These are phyloP conservation scores for Eurytoma californica DNA, from an alignment of 2,888 invertebrate species.

Conservation along the genomic window DNA sequence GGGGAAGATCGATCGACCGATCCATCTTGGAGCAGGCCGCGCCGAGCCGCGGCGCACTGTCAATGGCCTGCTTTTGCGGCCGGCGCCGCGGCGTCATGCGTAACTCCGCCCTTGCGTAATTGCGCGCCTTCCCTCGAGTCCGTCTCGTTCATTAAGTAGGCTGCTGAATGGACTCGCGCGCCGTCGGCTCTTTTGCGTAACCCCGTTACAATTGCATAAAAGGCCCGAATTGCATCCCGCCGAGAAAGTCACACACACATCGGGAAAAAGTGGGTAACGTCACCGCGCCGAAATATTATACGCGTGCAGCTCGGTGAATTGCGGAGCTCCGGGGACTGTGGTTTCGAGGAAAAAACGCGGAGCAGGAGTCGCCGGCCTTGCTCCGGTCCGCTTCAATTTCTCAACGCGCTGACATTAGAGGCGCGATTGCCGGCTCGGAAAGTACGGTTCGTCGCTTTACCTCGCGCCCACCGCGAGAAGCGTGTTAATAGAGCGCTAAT, in stretches of 20 bases:
- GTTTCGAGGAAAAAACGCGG: conserved; percentile 1
- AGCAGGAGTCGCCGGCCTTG: conserved; percentile 25
- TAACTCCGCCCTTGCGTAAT: neutral
- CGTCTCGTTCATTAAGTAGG: neutral
- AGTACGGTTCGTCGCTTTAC: neutral
- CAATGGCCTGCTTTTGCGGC: too few species aligned
- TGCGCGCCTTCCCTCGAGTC: neutral
- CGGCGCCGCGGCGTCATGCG: neutral
- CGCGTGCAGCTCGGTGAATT: neutral
- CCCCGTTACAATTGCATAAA: conserved; percentile 29
- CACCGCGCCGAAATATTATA: conserved; percentile 13
- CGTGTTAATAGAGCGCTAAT: conserved; percentile 24
- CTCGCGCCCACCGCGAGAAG: neutral
- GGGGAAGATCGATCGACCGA: conserved; percentile 1
- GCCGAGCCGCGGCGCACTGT: too few species aligned
- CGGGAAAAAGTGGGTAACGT: neutral
- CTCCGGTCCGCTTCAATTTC: conserved; percentile 27
- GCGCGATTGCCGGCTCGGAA: neutral
- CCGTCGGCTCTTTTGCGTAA: conserved; percentile 9
- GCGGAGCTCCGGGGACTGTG: neutral
- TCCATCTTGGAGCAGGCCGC: neutral
- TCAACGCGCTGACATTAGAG: conserved; percentile 26
- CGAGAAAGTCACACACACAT: conserved; percentile 14
- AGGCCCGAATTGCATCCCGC: neutral
- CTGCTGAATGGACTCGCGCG: conserved; percentile 2